phyloP scores from a whole-genome alignment of 1,140 invertebrate genomes.

The Brachionus plicatilis region DNA sequence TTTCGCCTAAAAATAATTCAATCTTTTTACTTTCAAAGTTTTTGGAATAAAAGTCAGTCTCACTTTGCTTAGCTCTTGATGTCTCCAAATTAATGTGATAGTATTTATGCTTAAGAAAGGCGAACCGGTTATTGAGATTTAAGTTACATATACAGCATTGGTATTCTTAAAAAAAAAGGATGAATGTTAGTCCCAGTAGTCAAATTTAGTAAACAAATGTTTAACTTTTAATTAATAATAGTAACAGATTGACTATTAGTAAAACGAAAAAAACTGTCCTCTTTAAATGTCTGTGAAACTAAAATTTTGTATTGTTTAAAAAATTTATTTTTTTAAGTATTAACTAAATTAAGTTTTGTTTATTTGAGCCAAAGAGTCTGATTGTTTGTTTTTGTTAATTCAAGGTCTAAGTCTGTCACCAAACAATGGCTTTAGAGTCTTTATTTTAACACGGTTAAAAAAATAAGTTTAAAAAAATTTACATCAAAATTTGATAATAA shows the following conservation, averaged over 20 bases:
- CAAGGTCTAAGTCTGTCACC: background rate
- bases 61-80: background rate
- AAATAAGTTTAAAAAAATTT: background rate
- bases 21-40: background rate
- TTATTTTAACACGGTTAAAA: constrained; percentile 1
- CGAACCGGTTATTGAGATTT: constrained; percentile 37
- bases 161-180: constrained; percentile 25
- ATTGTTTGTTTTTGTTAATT: background rate
- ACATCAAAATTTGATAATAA: background rate
- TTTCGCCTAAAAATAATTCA: constrained; percentile 21
- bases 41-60: background rate
- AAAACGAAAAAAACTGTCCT: constrained; percentile 29
- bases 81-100: constrained; percentile 17
- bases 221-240: background rate
- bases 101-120: constrained; percentile 34
- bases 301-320: background rate
- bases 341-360: background rate
- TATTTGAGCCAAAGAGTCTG: background rate
- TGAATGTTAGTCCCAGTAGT: background rate
- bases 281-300: background rate
- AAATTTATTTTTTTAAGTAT: background rate
- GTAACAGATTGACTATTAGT: background rate
- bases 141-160: constrained; percentile 16
- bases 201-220: background rate
- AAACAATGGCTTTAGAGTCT: background rate